A percentile compares a stretch with the other conserved stretches of the same genome.
Conservation (phyloP, 2,113 vertebrate species). For the Carassius gibelio region DNA sequence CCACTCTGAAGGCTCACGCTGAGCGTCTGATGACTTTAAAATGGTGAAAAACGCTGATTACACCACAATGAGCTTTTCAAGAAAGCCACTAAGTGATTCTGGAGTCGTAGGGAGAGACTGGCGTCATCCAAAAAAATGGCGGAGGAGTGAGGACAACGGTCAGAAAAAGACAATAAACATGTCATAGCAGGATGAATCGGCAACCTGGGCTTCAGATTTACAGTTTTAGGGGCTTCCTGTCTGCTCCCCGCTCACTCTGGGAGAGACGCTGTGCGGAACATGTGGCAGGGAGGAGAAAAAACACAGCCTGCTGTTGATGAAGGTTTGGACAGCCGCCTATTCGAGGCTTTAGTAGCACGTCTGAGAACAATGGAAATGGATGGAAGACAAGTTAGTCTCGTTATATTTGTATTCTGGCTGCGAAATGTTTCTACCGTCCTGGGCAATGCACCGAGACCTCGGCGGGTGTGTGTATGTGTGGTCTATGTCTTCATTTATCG, state of each 20-base stretch:
- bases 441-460: background rate
- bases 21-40: slow-evolving; percentile 45
- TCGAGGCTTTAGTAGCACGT: slow-evolving; percentile 31
- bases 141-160: slow-evolving; percentile 51
- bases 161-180: slow-evolving; percentile 66
- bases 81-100: slow-evolving; percentile 29
- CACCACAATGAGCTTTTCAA: slow-evolving; percentile 17
- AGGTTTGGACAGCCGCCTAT: slow-evolving; percentile 30
- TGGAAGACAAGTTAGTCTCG: slow-evolving; percentile 47
- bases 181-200: slow-evolving; percentile 60
- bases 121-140: slow-evolving; percentile 52
- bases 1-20: slow-evolving; percentile 31
- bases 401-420: slow-evolving; percentile 56
- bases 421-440: slow-evolving; percentile 21
- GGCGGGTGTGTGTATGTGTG: background rate
- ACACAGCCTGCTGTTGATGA: slow-evolving; percentile 25
- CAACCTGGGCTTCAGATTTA: slow-evolving; percentile 63
- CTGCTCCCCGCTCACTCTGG: slow-evolving; percentile 54
- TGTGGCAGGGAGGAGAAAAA: slow-evolving; percentile 61
- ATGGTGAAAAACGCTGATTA: slow-evolving; percentile 23
- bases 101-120: slow-evolving; percentile 54
- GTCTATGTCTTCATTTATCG: slow-evolving; percentile 16
- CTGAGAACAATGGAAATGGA: slow-evolving; percentile 50
- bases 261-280: slow-evolving; percentile 45
- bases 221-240: slow-evolving; percentile 61